These are phyloP conservation scores for Bombyx mandarina DNA, from an alignment of 1,140 invertebrate genomes.

Conservation along the genomic window DNA sequence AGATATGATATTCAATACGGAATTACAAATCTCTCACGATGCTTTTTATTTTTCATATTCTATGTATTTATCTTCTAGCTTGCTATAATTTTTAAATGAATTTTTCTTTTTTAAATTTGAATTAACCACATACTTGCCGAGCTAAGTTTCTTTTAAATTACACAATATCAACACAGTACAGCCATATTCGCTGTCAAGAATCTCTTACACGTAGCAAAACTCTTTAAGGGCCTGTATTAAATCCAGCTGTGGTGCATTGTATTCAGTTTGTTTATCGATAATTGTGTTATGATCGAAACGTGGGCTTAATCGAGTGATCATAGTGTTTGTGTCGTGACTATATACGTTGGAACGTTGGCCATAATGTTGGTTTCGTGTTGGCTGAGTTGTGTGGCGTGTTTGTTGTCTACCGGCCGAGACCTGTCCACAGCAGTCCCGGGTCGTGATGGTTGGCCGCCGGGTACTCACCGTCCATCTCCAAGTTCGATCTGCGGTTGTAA, in stretches of 20 bases:
- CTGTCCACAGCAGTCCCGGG: constrained; percentile 62
- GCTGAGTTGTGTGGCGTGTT: constrained; percentile 6
- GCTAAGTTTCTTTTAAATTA: neutral
- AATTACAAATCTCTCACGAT: neutral
- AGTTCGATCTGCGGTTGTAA: constrained; percentile 66
- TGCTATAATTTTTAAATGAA: neutral
- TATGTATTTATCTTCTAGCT: too few relatives aligned
- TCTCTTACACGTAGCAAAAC: constrained; percentile 20
- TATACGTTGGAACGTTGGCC: neutral
- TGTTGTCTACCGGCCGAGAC: constrained; percentile 48
- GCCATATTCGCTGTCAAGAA: neutral
- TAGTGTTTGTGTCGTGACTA: neutral
- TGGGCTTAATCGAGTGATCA: too few relatives aligned
- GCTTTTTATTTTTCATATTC: too few relatives aligned
- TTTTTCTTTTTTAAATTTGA: neutral
- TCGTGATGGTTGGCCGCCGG: constrained; percentile 59
- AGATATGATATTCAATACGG: neutral
- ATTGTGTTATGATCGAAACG: too few relatives aligned
- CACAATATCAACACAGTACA: neutral
- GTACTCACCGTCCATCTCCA: constrained; percentile 47
- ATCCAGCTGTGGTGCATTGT: constrained; percentile 3
- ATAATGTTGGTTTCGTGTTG: constrained; percentile 4
- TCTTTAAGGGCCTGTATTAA: constrained; percentile 20
- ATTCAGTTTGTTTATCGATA: too few relatives aligned
- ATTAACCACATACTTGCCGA: neutral